Conservation (phyloP, 2,888 invertebrate genomes). For the Hypsopygia costalis region DNA sequence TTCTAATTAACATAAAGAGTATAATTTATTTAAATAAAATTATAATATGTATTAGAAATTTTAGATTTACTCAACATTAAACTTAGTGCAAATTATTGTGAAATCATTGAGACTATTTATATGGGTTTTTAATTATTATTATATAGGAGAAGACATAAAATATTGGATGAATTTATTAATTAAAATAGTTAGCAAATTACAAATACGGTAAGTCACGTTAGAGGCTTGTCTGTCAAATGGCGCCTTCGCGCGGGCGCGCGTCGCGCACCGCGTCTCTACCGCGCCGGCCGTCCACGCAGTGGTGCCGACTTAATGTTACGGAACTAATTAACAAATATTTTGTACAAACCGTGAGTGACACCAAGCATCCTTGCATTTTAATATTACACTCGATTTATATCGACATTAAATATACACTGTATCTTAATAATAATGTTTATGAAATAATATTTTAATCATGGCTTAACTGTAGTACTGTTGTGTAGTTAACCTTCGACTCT, state of each 20-base stretch:
- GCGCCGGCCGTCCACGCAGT: constrained; percentile 15
- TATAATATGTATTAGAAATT: constrained; percentile 79
- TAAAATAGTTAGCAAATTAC: constrained; percentile 81
- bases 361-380: constrained; percentile 50
- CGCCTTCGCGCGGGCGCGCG: constrained; percentile 28
- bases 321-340: constrained; percentile 11
- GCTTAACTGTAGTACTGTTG: constrained; percentile 78
- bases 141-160: constrained; percentile 76
- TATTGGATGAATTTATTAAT: constrained; percentile 81
- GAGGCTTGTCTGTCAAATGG: constrained; percentile 76
- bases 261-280: constrained; percentile 24
- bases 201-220: constrained; percentile 78
- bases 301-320: background rate
- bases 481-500: constrained; percentile 76
- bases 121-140: constrained; percentile 80
- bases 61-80: constrained; percentile 80
- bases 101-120: constrained; percentile 79
- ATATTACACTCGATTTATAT: constrained; percentile 63
- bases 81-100: constrained; percentile 80
- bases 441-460: constrained; percentile 74
- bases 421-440: constrained; percentile 73
- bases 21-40: constrained; percentile 78
- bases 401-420: constrained; percentile 66
- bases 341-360: constrained; percentile 36
- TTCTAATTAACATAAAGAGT: constrained; percentile 76